Percentiles rank a stretch among this genome's conserved stretches.
Evolutionary conservation across 2,797 vertebrate genomes (phyloP).

Genomic region (Furcifer pardalis): DNA sequence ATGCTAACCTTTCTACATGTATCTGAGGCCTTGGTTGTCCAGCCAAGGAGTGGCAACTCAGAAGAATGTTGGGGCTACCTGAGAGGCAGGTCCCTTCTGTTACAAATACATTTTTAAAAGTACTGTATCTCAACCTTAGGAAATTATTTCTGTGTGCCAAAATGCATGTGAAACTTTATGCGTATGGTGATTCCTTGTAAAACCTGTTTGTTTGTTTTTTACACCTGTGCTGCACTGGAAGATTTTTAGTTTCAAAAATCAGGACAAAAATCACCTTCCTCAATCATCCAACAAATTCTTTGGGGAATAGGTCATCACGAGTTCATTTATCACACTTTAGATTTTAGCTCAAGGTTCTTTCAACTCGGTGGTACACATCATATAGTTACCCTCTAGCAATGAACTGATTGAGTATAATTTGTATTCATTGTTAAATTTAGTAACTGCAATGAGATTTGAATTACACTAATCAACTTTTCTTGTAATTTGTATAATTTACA

Average conservation of each 20-base stretch:
- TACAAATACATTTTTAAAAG: fast-evolving
- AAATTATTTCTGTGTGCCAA: background rate
- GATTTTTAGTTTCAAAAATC: constrained; percentile 18
- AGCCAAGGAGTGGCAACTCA: too few species aligned
- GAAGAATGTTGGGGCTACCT: too few species aligned
- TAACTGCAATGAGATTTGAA: constrained; percentile 71
- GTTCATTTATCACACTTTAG: constrained; percentile 32
- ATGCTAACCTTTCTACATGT: too few species aligned
- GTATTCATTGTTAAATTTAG: constrained; percentile 76
- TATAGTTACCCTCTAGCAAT: constrained; percentile 58
- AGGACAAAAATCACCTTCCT: background rate
- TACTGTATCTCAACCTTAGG: background rate
- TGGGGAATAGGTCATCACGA: background rate
- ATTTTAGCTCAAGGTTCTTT: constrained; percentile 54
- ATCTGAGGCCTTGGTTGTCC: too few species aligned
- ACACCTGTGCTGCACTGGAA: background rate
- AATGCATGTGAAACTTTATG: background rate
- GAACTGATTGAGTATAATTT: constrained; percentile 65
- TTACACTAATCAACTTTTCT: constrained; percentile 76
- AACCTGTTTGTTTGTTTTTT: too few species aligned
- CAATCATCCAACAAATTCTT: constrained; percentile 26
- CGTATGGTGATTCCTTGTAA: background rate
- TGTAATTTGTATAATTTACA: constrained; percentile 75
- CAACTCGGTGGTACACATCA: constrained; percentile 60
- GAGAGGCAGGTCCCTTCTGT: too few species aligned